Conservation (phyloP, 2,888 invertebrate genomes). For the Pandemis heparana region DNA sequence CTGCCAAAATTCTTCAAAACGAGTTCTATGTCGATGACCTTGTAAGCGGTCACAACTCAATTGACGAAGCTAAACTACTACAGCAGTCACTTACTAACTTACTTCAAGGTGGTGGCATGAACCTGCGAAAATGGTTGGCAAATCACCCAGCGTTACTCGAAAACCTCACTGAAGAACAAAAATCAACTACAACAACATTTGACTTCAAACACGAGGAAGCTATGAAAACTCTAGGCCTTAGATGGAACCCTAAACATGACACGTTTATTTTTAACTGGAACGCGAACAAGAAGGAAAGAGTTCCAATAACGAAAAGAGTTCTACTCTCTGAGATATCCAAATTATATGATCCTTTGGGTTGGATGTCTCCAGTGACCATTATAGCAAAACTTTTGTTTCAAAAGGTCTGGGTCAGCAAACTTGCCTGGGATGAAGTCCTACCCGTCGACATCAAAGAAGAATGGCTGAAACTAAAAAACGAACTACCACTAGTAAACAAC, state of each 20-base stretch:
- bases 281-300: neutral
- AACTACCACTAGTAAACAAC: constrained; percentile 9
- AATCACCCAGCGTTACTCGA: neutral
- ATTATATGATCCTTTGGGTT: constrained; percentile 19
- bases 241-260: constrained; percentile 18
- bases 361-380: constrained; percentile 16
- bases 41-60: constrained; percentile 1
- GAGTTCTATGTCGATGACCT: constrained; percentile 16
- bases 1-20: neutral
- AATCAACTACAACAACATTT: neutral
- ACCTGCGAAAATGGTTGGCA: constrained; percentile 8
- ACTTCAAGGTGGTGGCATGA: constrained; percentile 2
- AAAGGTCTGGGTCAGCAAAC: constrained; percentile 41
- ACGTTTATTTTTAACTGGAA: constrained; percentile 42
- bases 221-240: constrained; percentile 12
- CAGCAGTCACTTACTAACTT: neutral
- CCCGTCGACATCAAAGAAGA: constrained; percentile 16
- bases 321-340: constrained; percentile 42
- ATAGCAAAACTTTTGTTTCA: constrained; percentile 44
- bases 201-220: constrained; percentile 10
- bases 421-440: constrained; percentile 43
- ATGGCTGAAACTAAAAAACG: constrained; percentile 26
- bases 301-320: constrained; percentile 36
- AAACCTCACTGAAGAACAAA: constrained; percentile 2
- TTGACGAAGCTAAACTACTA: neutral